Evolutionary conservation across 2,797 vertebrate species (phyloP), one percentile per base, ranked within the genome.

Genomic region (Rhinophrynus dorsalis): DNA sequence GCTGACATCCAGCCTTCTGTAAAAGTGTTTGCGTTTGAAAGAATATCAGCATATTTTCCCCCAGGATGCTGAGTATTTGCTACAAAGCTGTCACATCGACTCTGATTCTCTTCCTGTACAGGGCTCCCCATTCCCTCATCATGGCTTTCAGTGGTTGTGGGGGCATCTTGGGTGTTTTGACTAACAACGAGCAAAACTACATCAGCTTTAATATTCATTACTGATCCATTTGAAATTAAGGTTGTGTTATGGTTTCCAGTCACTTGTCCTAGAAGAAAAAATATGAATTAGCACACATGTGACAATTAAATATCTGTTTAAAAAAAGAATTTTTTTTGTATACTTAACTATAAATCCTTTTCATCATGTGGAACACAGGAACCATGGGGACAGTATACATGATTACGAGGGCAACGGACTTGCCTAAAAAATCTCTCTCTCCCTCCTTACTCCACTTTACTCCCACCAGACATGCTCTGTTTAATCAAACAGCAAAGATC

Each of bases 141-240:
- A 1, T 75, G 77, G 0, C 50, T 84, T 2, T 76, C 81, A 0
- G 84, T 78, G 0, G 83, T 66, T 0, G 75, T 0, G 0, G 81
- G 26, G 1, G 85, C 88, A 74, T 92, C 90, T 33, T 92, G 88
- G 38, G 95, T 96, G 15, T 89, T 93, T 75, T 95, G 94, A 79
- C 93, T 94, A 80, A 98, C 92, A n/a, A 96, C 96, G 65, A 98
- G 94, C 24, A 98, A 92, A 20, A 99, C 96, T 81, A 99, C 94
- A 24, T 99, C 96, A 0, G 96, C 94, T 50, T 94, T 98, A 88
- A 98, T 98, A 86, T 99, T 98, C 96, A 98, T 98, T 81, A 99
- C 96, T 89, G 98, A 94, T 68, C 96, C 96, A 9, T 91, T 96
- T 81, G 97, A 98, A 82, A 98, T 97, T 81, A 97, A 98, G 56